Evolutionary conservation across 2,888 invertebrate species (phyloP), one percentile per base, ranked within the genome.

Genomic region (Caenorhabditis sp.): DNA sequence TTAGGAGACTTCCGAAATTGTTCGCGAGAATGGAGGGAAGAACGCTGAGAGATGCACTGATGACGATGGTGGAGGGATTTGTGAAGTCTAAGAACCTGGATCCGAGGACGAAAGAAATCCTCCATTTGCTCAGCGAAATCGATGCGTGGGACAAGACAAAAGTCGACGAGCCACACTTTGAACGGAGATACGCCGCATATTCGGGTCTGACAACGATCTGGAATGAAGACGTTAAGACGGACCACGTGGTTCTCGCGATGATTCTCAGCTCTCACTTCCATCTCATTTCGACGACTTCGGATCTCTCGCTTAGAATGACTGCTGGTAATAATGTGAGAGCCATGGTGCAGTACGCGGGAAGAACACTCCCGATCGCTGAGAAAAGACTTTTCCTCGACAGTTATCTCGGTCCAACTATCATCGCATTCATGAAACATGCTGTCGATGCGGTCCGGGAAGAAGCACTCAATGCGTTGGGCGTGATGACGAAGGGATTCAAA

Each of bases 111-210:
- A 35, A 26, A 52, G 27, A 66, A 6, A 26, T 68, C 32, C 56
- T 78, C 11, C 73, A 61, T 30, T 22, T 61, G 22, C 22, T 74
- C 7, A 80, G 84, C 7, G 83, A 93, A 89, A 91, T 96, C 84
- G 97, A 97, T 90, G 93, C 96, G 0, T 95, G 93, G 92, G 94
- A 96, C 90, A 92, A 92, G 46, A 92, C 93, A 79, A 94, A 94
- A 93, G 92, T 96, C n/a, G 96, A 96, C 85, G 96, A 97, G 89
- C 95, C 96, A 0, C 95, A 97, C 90, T 95, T 94, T 86, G 93
- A 94, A 75, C 92, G 92, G 83, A 92, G 97, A 83, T 91, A 96
- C 22, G 93, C 93, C 61, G 94, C 94, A 0, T 94, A 95, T 48
- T 32, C 46, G 0, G 61, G 35, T 17, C 43, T 86, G 84, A 93